These are phyloP conservation scores for Ladona fulva DNA, from an alignment of 1,140 invertebrate species.

Conservation along the genomic window DNA sequence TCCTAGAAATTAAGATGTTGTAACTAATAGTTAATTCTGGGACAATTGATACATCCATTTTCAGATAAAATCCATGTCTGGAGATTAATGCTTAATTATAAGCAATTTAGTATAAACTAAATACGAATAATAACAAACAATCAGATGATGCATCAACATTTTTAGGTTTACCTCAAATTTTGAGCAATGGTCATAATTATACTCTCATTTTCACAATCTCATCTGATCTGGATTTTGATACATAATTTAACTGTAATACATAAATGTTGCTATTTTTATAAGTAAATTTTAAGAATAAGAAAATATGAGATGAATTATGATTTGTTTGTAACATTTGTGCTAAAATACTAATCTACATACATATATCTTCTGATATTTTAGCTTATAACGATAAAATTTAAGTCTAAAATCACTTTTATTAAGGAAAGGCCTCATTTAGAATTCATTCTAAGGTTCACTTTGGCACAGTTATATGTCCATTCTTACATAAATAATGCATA, in stretches of 20 bases:
- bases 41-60: background rate
- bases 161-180: background rate
- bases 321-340: background rate
- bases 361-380: background rate
- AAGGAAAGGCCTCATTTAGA: conserved; percentile 5
- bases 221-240: background rate
- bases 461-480: background rate
- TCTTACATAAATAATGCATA: background rate
- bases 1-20: background rate
- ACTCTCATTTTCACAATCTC: background rate
- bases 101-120: too few species aligned
- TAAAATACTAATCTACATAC: background rate
- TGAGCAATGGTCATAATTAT: background rate
- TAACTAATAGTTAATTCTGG: background rate
- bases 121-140: too few species aligned
- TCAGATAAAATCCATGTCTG: background rate
- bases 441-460: conserved; percentile 6
- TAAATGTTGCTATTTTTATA: background rate
- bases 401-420: background rate
- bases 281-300: background rate
- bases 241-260: background rate
- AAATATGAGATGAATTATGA: background rate
- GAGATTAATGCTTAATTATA: background rate
- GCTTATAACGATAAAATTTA: background rate
- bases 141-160: too few species aligned